Evolutionary conservation across 2,888 invertebrate genomes (phyloP), one percentile per base, ranked within the genome.

Genomic region (Branchipolynoe longqiensis): DNA sequence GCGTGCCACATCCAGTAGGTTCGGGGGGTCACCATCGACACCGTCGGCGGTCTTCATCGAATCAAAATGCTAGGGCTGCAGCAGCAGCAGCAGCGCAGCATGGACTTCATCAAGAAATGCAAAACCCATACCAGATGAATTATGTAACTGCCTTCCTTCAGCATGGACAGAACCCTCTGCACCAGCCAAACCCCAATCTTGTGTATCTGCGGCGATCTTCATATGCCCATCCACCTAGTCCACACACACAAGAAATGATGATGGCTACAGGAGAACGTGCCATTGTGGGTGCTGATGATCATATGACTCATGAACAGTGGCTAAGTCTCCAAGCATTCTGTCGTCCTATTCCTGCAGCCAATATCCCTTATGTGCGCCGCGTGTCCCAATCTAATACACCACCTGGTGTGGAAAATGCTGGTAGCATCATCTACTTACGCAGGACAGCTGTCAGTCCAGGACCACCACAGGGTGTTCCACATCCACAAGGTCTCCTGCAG

Each of bases 141-240:
- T n/a, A n/a, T n/a, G n/a, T n/a, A n/a, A n/a, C n/a, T n/a, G n/a
- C n/a, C n/a, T n/a, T n/a, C n/a, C n/a, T n/a, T n/a, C n/a, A n/a
- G n/a, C n/a, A n/a, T n/a, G n/a, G n/a, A n/a, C n/a, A n/a, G n/a
- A n/a, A 78, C 41, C 48, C 6, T 1, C 73, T 4, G 3, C 73
- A 73, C 73, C 73, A 18, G 6, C 78, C 41, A 25, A 54, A 41
- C 48, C 78, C 78, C 31, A 78, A 48, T 28, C 78, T 78, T 25
- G 78, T 78, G 25, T 78, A 78, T 48, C 78, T 78, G 78, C 78
- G 78, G 4, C 78, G 78, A 25, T 41, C 78, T 28, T 78, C 78
- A 1, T 78, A 78, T 48, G 78, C 78, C 14, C 78, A 41, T 14
- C 78, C 78, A 22, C 48, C 48, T 25, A 48, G 28, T 28, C 41